Conservation (phyloP, 2,113 vertebrate genomes). For the Enhydra lutris region DNA sequence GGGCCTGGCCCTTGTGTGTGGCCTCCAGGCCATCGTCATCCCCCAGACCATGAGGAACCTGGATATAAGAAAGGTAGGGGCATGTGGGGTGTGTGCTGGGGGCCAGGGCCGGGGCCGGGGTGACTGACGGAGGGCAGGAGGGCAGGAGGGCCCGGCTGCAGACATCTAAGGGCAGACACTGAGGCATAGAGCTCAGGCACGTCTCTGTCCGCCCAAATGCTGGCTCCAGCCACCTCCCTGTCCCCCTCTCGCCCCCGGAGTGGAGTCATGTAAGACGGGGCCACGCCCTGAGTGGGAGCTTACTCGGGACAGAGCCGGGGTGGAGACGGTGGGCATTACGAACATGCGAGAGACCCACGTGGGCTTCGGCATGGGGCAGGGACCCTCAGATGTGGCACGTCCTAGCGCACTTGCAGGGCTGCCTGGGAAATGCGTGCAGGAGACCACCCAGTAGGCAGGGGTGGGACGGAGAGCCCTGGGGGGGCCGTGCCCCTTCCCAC, state of each 20-base stretch:
- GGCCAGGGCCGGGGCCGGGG: too few species aligned
- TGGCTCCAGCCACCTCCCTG: not conserved
- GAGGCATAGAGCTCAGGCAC: not conserved
- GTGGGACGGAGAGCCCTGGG: accelerated
- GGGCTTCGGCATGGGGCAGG: not conserved
- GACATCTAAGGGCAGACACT: not conserved
- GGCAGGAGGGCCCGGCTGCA: not conserved
- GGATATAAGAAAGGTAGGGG: not conserved
- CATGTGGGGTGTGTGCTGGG: not conserved
- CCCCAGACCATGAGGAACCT: not conserved
- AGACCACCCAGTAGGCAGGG: accelerated
- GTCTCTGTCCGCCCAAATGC: not conserved
- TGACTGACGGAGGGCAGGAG: not conserved
- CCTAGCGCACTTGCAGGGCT: not conserved
- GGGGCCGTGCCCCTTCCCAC: accelerated
- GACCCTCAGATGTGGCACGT: not conserved
- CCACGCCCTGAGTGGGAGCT: not conserved
- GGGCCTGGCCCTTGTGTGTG: not conserved
- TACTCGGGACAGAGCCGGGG: too few species aligned
- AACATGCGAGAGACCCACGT: not conserved
- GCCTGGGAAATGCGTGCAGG: too few species aligned
- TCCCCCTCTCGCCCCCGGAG: not conserved
- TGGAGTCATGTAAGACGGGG: not conserved
- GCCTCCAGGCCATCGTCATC: accelerated
- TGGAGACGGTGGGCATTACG: not conserved